Percentiles rank a stretch among this genome's conserved stretches.
Evolutionary conservation across 1,140 invertebrate species (phyloP).

Genomic region (Temnothorax nylanderi): DNA sequence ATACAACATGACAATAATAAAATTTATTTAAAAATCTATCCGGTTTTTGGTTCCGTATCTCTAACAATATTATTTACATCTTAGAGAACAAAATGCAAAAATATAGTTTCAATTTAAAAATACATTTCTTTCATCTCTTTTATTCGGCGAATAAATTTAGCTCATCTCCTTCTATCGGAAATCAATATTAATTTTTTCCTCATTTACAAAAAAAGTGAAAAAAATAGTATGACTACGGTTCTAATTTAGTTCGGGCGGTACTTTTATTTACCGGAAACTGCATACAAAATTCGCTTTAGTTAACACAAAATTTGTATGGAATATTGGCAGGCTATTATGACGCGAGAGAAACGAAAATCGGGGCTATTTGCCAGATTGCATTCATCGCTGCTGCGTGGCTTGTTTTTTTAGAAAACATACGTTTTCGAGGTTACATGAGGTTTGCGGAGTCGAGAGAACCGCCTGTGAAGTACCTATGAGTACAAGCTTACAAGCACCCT

Average conservation of each 20-base stretch:
- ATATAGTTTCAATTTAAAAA: neutral
- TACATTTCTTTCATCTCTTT: neutral
- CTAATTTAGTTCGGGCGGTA: neutral
- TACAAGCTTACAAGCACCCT: conserved; percentile 54
- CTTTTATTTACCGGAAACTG: conserved; percentile 19
- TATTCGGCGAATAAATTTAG: neutral
- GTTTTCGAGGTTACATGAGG: conserved; percentile 38
- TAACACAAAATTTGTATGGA: conserved; percentile 14
- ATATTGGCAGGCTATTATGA: neutral
- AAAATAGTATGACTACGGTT: neutral
- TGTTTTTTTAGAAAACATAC: conserved; percentile 57
- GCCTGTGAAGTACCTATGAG: conserved; percentile 47
- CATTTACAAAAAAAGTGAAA: neutral
- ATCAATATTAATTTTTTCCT: neutral
- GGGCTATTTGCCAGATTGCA: conserved; percentile 48
- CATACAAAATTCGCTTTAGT: conserved; percentile 1
- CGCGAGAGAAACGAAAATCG: conserved; percentile 14
- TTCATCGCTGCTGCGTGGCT: conserved; percentile 13
- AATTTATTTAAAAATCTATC: neutral
- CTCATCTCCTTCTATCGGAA: neutral
- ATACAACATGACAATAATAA: neutral
- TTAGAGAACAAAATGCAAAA: neutral
- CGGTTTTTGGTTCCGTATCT: neutral
- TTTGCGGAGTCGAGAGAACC: conserved; percentile 44
- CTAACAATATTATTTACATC: neutral